Evolutionary conservation across 2,113 vertebrate species (phyloP).

Genomic region (Podarcis raffonei): DNA sequence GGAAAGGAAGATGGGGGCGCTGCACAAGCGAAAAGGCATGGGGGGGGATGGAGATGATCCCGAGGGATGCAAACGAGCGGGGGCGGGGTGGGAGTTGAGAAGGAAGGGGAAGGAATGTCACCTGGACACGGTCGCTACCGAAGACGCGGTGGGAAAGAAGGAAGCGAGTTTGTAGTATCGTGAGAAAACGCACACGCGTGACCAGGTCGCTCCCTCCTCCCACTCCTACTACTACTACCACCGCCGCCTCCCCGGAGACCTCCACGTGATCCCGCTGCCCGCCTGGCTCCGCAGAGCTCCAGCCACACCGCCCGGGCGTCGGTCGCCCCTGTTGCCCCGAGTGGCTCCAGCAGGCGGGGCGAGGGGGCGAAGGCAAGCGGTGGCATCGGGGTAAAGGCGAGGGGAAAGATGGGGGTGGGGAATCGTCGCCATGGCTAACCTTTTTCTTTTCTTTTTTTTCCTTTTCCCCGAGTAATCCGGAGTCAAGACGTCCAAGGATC

Average conservation of each 20-base stretch:
- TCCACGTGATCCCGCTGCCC: constrained; percentile 15
- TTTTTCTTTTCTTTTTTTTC: background rate
- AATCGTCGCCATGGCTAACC: constrained; percentile 2
- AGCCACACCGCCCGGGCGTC: background rate
- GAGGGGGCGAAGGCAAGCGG: background rate
- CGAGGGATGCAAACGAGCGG: no score
- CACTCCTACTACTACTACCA: background rate
- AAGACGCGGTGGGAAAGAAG: background rate
- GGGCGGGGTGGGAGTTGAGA: no score
- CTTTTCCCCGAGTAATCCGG: background rate
- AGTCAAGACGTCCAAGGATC: background rate
- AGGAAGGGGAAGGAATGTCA: background rate
- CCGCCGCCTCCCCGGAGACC: background rate
- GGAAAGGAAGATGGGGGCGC: background rate
- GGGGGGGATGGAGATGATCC: no score
- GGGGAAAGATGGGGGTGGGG: background rate
- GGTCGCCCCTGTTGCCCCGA: background rate
- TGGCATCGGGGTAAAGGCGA: background rate
- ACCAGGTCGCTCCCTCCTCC: background rate
- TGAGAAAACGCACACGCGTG: background rate
- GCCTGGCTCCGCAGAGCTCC: background rate
- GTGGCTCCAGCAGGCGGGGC: background rate
- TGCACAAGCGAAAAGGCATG: background rate
- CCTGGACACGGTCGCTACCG: background rate
- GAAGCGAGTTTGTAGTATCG: background rate